These are phyloP conservation scores for Drosophila nikananu DNA, from an alignment of 1,140 invertebrate genomes.

Conservation along the genomic window DNA sequence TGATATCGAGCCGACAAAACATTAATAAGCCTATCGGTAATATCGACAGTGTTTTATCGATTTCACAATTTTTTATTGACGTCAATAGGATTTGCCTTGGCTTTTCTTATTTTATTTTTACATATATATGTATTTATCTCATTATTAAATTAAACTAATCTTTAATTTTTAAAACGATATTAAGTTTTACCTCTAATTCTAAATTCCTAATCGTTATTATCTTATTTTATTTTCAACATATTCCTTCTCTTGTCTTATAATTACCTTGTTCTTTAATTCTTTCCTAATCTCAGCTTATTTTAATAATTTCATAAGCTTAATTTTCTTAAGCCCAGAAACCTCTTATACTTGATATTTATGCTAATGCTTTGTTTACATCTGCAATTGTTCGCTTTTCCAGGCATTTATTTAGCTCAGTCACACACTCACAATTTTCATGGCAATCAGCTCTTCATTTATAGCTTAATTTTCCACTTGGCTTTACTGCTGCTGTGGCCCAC, in stretches of 20 bases:
- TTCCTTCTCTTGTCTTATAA: background rate
- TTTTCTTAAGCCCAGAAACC: too few species aligned
- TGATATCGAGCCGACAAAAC: too few species aligned
- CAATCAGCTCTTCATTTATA: constrained; percentile 45
- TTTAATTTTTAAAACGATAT: too few species aligned
- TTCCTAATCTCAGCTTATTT: background rate
- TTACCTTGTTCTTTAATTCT: background rate
- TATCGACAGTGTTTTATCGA: too few species aligned
- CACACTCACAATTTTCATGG: constrained; percentile 21
- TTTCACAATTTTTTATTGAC: too few species aligned
- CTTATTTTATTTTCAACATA: background rate
- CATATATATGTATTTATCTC: too few species aligned
- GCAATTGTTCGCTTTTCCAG: constrained; percentile 2
- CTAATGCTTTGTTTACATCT: constrained; percentile 20
- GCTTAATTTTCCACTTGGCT: constrained; percentile 50
- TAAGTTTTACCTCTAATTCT: too few species aligned
- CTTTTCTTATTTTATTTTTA: too few species aligned
- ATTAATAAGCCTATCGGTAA: too few species aligned
- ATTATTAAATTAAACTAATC: too few species aligned
- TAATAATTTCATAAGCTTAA: constrained; percentile 3
- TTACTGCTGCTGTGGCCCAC: constrained; percentile 22
- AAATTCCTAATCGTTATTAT: too few species aligned
- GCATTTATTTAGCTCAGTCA: constrained; percentile 9
- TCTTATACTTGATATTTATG: background rate
- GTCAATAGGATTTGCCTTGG: too few species aligned